Base-by-base conservation (phyloP, 1,140 invertebrate genomes). In the Agrypnia vestita region DNA sequence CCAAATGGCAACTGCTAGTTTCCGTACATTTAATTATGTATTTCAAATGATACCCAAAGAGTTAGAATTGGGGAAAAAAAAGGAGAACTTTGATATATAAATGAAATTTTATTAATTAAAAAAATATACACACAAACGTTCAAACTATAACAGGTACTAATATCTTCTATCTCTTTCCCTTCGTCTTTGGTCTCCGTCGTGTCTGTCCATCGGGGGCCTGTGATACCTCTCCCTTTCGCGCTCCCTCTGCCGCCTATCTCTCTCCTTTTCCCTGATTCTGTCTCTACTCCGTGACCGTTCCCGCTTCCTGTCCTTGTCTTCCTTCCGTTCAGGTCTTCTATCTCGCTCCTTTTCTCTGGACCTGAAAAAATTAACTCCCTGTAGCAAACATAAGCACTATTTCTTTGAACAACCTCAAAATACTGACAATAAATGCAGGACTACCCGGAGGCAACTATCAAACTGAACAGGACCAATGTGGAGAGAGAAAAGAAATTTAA, bases 311-410 rank as follows among this genome's bases (percentile, higher is more conserved):
- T 92, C 90, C 80, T 91, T 91, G 0, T 91, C 89, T 43, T 88
- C 84, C 53, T 90, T 88, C 75, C 88, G 86, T 49, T 86, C 86
- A 17, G 89, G 85, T 13, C 90, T 87, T 46, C 92, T 84, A 0
- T 92, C 91, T 19, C 92, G 84, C 0, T 92, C 91, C 17, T 90
- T 86, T 43, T 91, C 91, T 79, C 90, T 87, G 0, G 91, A 91
- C 81, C 91, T 90, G 43, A 64, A 83, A 80, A 59, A 49, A 74
- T 19, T 35, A 1, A 35, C 25, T 35, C 6, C 6, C 25, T 35
- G 6, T 35, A 35, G 6, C 25, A 35, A 35, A 35, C 25, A 35
- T 1, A 35, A 35, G 1, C 25, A 1, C 6, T 35, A 35, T 3
- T 35, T 35, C 6, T 35, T 35, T 35, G 6, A 6, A 35, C 25